These are phyloP conservation scores for Cheilosia grossa DNA, from an alignment of 2,888 invertebrate genomes.

Conservation along the genomic window DNA sequence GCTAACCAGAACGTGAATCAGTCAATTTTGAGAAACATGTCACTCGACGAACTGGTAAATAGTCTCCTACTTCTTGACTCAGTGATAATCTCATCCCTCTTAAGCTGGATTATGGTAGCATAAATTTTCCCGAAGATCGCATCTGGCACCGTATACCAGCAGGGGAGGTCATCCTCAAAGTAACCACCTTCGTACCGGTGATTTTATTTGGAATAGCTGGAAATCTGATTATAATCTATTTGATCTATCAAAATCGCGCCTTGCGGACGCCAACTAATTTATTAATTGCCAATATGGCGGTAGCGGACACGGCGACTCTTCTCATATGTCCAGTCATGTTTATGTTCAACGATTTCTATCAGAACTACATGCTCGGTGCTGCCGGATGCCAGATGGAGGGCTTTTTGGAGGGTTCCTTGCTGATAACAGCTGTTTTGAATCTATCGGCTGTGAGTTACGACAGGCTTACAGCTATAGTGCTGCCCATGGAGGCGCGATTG, in stretches of 20 bases:
- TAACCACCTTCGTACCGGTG: constrained; percentile 85
- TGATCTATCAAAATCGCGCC: constrained; percentile 86
- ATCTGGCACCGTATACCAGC: constrained; percentile 87
- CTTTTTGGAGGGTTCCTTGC: constrained; percentile 89
- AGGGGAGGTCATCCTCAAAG: constrained; percentile 86
- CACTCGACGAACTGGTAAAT: constrained; percentile 35
- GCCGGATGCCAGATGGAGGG: constrained; percentile 91
- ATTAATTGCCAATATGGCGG: constrained; percentile 89
- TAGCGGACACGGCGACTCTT: constrained; percentile 87
- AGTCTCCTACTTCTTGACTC: not conserved
- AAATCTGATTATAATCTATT: constrained; percentile 87
- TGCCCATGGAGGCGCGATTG: constrained; percentile 88
- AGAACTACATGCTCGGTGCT: constrained; percentile 89
- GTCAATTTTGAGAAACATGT: constrained; percentile 10
- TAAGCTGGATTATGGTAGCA: constrained; percentile 83
- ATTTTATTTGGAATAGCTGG: constrained; percentile 87
- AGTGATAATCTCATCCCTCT: not conserved
- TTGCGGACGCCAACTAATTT: constrained; percentile 89
- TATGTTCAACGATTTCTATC: constrained; percentile 89
- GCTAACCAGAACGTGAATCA: not conserved
- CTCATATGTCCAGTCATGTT: constrained; percentile 90
- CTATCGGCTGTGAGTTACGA: constrained; percentile 92
- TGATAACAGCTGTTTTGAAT: constrained; percentile 90
- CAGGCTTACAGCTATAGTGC: constrained; percentile 90
- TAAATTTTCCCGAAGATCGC: constrained; percentile 84